These are phyloP conservation scores for Melipona quadrifasciata DNA, from an alignment of 1,140 invertebrate species.

Conservation along the genomic window DNA sequence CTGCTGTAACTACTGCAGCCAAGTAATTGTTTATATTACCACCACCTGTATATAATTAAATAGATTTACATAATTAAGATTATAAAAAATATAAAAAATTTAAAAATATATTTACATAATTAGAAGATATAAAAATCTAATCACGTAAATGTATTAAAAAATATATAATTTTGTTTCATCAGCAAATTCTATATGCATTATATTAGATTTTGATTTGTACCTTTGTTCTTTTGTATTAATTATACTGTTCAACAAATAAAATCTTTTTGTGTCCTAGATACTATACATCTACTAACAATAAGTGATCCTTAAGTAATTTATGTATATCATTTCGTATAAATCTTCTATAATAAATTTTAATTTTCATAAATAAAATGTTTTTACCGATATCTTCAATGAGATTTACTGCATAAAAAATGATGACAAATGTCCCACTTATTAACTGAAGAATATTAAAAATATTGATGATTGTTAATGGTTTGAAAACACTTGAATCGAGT, in stretches of 20 bases:
- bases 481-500: slow-evolving; percentile 83
- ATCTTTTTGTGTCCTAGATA: too few species aligned
- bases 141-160: neutral
- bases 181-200: too few species aligned
- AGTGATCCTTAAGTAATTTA: too few species aligned
- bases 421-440: slow-evolving; percentile 87
- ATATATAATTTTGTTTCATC: neutral
- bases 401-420: slow-evolving; percentile 89
- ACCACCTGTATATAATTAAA: slow-evolving; percentile 50
- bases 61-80: neutral
- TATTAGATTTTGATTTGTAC: too few species aligned
- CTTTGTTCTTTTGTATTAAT: too few species aligned
- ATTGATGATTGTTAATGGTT: slow-evolving; percentile 87
- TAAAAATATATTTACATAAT: too few species aligned
- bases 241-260: too few species aligned
- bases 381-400: slow-evolving; percentile 84
- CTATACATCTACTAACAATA: too few species aligned
- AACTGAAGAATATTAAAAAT: slow-evolving; percentile 88
- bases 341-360: neutral
- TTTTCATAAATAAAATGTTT: too few species aligned
- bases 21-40: slow-evolving; percentile 78
- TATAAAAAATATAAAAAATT: too few species aligned
- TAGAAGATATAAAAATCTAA: too few species aligned
- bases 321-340: too few species aligned
- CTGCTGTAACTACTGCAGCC: slow-evolving; percentile 86